Evolutionary conservation across 2,888 invertebrate genomes (phyloP).

Genomic region (Ophonus ardosiacus): DNA sequence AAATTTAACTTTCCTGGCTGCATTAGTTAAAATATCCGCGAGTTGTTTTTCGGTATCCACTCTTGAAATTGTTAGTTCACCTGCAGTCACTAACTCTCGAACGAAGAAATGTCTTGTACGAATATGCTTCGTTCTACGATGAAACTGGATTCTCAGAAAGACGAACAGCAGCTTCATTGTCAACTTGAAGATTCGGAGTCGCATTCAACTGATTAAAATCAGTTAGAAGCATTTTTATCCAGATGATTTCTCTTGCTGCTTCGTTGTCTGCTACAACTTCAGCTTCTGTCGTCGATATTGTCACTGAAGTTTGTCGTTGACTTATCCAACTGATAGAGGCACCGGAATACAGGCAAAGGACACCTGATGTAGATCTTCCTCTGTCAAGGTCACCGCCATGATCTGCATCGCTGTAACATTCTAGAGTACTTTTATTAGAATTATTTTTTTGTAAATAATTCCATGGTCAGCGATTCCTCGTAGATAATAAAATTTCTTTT

Average conservation of each 20-base stretch:
- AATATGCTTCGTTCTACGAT: slow-evolving; percentile 33
- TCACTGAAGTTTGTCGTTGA: neutral
- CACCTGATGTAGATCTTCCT: too few species aligned
- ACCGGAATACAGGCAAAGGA: neutral
- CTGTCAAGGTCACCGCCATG: too few species aligned
- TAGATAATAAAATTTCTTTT: slow-evolving; percentile 67
- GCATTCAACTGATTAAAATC: slow-evolving; percentile 66
- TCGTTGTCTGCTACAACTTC: slow-evolving; percentile 69
- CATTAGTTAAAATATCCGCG: slow-evolving; percentile 24
- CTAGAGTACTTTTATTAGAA: too few species aligned
- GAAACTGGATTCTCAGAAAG: slow-evolving; percentile 55
- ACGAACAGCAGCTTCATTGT: slow-evolving; percentile 69
- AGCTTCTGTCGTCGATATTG: slow-evolving; percentile 65
- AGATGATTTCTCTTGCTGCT: slow-evolving; percentile 69
- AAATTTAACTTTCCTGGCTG: too few species aligned
- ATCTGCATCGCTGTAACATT: too few species aligned
- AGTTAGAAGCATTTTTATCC: slow-evolving; percentile 69
- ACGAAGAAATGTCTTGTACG: slow-evolving; percentile 12
- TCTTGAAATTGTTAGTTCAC: neutral
- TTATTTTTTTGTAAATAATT: too few species aligned
- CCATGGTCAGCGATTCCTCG: slow-evolving; percentile 15
- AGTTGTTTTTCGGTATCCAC: neutral
- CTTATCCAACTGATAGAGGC: neutral
- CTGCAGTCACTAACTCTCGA: neutral
- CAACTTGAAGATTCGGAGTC: slow-evolving; percentile 67